These are phyloP conservation scores for Apomyelois bistriatella DNA, from an alignment of 2,888 invertebrate genomes.

Conservation along the genomic window DNA sequence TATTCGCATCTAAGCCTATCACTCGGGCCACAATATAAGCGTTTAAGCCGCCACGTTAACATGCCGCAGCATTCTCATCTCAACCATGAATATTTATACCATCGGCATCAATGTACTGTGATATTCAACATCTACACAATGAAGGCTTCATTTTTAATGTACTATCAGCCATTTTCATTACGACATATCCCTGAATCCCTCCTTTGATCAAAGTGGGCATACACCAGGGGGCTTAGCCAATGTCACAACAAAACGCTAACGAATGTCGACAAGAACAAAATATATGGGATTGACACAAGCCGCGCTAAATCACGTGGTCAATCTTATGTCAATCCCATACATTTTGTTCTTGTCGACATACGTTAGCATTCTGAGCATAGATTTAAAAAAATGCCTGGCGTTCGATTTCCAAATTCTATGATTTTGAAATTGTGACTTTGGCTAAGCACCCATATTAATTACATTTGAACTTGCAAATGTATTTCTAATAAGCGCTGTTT, in stretches of 20 bases:
- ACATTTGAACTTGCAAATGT: background rate
- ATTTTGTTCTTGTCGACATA: too few species aligned
- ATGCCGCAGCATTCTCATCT: conserved; percentile 47
- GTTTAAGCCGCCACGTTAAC: conserved; percentile 60
- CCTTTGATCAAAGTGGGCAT: background rate
- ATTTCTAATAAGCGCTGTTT: background rate
- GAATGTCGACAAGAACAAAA: too few species aligned
- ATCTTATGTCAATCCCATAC: too few species aligned
- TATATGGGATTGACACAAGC: too few species aligned
- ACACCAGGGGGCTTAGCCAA: too few species aligned
- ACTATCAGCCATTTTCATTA: conserved; percentile 18
- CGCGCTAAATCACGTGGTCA: too few species aligned
- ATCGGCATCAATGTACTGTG: conserved; percentile 53
- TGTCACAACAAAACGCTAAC: too few species aligned
- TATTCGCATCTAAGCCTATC: conserved; percentile 18
- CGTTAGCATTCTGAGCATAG: too few species aligned
- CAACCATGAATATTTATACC: conserved; percentile 68
- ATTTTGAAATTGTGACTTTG: too few species aligned
- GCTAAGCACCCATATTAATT: too few species aligned
- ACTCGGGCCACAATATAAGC: conserved; percentile 34
- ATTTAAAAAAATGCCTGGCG: too few species aligned
- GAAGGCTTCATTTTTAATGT: conserved; percentile 27
- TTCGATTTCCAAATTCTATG: too few species aligned
- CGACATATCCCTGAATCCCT: background rate
- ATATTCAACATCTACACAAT: conserved; percentile 36